Evolutionary conservation across 2,888 invertebrate genomes (phyloP).

Genomic region (Rhorus exstirpatorius): DNA sequence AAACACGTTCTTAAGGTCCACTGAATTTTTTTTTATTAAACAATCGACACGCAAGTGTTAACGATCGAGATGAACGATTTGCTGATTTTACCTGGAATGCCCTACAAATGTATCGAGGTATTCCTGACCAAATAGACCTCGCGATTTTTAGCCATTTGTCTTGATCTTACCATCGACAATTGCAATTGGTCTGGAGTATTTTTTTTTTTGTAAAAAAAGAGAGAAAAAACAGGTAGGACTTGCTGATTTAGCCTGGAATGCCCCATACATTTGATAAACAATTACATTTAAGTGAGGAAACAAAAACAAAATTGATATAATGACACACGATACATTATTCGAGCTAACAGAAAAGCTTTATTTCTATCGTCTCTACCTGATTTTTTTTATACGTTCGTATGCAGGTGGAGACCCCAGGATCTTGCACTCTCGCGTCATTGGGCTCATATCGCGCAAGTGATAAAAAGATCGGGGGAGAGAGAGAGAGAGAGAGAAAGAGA

Average conservation of each 20-base stretch:
- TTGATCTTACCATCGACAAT: too few relatives aligned
- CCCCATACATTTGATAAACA: slow-evolving; percentile 5
- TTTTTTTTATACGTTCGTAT: slow-evolving; percentile 60
- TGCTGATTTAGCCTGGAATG: slow-evolving; percentile 1
- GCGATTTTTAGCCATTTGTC: too few relatives aligned
- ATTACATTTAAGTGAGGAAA: slow-evolving; percentile 27
- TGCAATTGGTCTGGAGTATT: too few relatives aligned
- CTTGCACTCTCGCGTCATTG: slow-evolving; percentile 48
- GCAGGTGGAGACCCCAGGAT: slow-evolving; percentile 53
- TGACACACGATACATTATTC: slow-evolving; percentile 56
- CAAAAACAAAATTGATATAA: slow-evolving; percentile 44
- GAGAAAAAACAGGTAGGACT: neutral
- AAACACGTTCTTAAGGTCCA: too few relatives aligned
- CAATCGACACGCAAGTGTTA: too few relatives aligned
- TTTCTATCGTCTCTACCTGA: slow-evolving; percentile 77
- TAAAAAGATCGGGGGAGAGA: slow-evolving; percentile 37
- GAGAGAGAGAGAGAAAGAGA: slow-evolving; percentile 23
- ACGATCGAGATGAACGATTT: too few relatives aligned
- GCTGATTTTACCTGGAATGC: too few relatives aligned
- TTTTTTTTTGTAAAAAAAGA: slow-evolving; percentile 2
- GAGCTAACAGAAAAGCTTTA: slow-evolving; percentile 75
- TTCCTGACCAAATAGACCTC: too few relatives aligned
- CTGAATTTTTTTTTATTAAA: too few relatives aligned
- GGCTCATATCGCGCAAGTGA: slow-evolving; percentile 37
- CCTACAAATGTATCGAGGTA: too few relatives aligned